Percentiles rank a stretch among this genome's conserved stretches.
Evolutionary conservation across 2,888 invertebrate species (phyloP).

Genomic region (Macrophya alboannulata): DNA sequence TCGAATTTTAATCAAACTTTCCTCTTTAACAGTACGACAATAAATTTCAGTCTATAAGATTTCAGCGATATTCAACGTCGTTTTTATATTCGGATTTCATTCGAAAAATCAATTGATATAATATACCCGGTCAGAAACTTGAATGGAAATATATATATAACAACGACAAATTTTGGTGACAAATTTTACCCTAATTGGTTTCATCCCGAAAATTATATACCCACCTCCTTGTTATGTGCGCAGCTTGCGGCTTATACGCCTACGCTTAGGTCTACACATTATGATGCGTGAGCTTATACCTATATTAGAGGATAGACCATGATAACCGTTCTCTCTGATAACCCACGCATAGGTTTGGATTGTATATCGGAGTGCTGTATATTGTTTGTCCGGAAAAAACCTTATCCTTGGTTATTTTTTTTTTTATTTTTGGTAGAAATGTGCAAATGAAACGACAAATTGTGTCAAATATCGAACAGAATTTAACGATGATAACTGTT

Average conservation of each 20-base stretch:
- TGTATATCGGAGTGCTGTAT: background rate
- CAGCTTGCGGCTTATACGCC: conserved; percentile 28
- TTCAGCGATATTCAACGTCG: too few species aligned
- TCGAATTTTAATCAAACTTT: conserved; percentile 18
- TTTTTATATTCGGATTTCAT: too few species aligned
- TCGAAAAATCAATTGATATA: too few species aligned
- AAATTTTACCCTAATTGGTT: conserved; percentile 38
- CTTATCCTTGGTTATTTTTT: background rate
- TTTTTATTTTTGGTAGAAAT: too few species aligned
- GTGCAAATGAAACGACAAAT: too few species aligned
- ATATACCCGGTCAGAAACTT: too few species aligned
- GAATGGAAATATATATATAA: background rate
- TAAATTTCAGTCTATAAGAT: conserved; percentile 5
- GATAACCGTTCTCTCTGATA: background rate
- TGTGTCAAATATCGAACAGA: too few species aligned
- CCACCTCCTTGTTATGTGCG: background rate
- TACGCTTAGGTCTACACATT: background rate
- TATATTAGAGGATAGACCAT: conserved; percentile 2
- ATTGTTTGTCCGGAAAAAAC: too few species aligned
- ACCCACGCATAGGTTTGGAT: background rate
- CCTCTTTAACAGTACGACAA: background rate
- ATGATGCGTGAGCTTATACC: background rate
- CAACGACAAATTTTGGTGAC: background rate
- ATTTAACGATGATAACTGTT: too few species aligned
- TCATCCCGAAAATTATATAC: background rate